phyloP scores from a whole-genome alignment of 2,888 invertebrate species.

The Minunthozetes semirufus region DNA sequence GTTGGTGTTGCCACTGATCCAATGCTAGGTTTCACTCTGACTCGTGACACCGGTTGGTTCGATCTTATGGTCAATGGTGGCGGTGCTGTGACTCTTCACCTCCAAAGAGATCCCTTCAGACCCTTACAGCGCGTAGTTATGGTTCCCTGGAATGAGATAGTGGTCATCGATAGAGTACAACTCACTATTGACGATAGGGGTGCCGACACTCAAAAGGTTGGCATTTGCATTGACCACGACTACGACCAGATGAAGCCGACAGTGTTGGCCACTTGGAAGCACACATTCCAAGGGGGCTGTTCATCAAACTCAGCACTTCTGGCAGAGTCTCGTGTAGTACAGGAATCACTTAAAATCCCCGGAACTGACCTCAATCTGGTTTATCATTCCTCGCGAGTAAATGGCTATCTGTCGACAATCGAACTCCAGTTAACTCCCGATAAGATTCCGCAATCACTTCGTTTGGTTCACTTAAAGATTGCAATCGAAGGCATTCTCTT shows the following conservation, averaged over 20 bases:
- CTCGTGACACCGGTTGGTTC: conserved; percentile 59
- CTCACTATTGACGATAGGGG: conserved; percentile 42
- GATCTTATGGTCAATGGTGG: conserved; percentile 98
- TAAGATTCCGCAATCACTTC: conserved; percentile 68
- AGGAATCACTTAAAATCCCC: conserved; percentile 36
- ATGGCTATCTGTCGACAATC: conserved; percentile 87
- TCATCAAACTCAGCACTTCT: conserved; percentile 74
- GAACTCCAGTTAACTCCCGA: conserved; percentile 78
- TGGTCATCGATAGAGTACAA: conserved; percentile 58
- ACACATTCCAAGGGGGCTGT: conserved; percentile 77
- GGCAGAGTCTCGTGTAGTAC: conserved; percentile 56
- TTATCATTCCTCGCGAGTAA: conserved; percentile 89
- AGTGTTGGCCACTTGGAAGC: conserved; percentile 81
- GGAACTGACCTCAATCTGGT: conserved; percentile 78
- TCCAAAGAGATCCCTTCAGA: conserved; percentile 89
- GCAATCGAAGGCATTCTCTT: conserved; percentile 82
- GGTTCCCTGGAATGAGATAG: conserved; percentile 97
- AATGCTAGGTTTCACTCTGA: conserved; percentile 80
- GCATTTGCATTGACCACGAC: conserved; percentile 74
- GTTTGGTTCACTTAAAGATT: conserved; percentile 76
- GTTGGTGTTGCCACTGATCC: conserved; percentile 91
- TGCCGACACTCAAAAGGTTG: conserved; percentile 36
- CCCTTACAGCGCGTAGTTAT: conserved; percentile 79
- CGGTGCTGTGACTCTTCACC: conserved; percentile 90
- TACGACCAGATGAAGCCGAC: conserved; percentile 75